Base-by-base conservation (phyloP, 2,888 invertebrate genomes). In the Polyommatus icarus region DNA sequence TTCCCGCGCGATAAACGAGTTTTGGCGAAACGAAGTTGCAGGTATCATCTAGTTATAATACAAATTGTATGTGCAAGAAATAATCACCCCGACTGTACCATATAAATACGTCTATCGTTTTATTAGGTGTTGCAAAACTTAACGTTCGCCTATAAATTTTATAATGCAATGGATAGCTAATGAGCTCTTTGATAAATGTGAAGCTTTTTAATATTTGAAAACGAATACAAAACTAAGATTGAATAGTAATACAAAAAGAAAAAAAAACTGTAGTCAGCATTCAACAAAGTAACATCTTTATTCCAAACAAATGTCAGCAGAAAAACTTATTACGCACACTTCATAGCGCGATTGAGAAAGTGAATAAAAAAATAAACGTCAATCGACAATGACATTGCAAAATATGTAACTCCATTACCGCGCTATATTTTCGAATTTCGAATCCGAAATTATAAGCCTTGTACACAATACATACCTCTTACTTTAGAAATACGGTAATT, bases 381-480 rank as follows among this genome's bases (percentile, higher is more conserved):
- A 83, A 85, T 86, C 84, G 84, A 80, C 82, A 84, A 84, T 88
- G 88, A 88, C 87, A 80, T 77, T 77, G 87, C 88, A 84, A 79
- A 1, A 24, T n/a, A 86, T 85, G 80, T 81, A 76, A 79, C 77
- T 82, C 78, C 81, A 82, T 83, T 83, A 82, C 78, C 79, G 78
- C 78, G 79, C 78, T 80, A 84, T 78, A 82, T 81, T 67, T 67
- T 67, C 67, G 82, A 81, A 82, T 81, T 81, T 81, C 79, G 76
- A 79, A 77, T 77, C 77, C 76, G 80, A 81, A 82, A 83, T 83
- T 82, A 78, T 75, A 75, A 75, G 75, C 81, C 77, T 78, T 75
- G 79, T 78, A 77, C 80, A 78, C 78, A 79, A 82, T 78, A 78
- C 82, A 12, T 46, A 32, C 81, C 81, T 80, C 80, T 81, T 82